Base-by-base conservation (phyloP, 2,888 invertebrate species). In the Onthophagus sagittarius region DNA sequence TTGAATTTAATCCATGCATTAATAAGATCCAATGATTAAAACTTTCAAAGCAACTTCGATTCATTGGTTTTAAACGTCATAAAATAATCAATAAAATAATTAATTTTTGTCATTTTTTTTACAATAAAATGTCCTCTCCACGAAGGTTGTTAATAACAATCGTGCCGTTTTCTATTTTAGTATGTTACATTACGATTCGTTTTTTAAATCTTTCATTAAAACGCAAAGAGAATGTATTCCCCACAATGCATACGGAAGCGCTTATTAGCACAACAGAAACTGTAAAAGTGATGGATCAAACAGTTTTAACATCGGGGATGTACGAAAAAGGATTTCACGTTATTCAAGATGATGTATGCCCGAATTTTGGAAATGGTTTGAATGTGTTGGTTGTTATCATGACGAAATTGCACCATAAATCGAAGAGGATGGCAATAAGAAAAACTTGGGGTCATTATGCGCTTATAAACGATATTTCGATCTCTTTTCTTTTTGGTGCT, bases 371-470 rank as follows among this genome's bases (percentile, higher is more conserved):
- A 67, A 23, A 67, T n/a, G 67, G 23, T 15, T 32, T 67, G 5
- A 15, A 67, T 6, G n/a, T 67, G n/a, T 23, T 67, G 32, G 67
- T 67, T 67, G 9, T 67, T 23, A 23, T 67, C 11, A 67, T 67
- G 67, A 9, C 67, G n/a, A 67, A 31, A 67, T 32, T 32, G 32
- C 32, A 31, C n/a, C 67, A 67, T 67, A 67, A 32, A 67, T 31
- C 15, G n/a, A 23, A 32, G 9, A 15, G 67, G 23, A 67, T 67
- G 67, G 13, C 15, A 15, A 67, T 67, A n/a, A 67, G 67, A 32
- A 67, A 67, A 23, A 67, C 67, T n/a, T 67, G 67, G 67, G 67
- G 67, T 5, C 67, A 67, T 31, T 67, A 67, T 23, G 67, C 23
- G 23, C 23, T 67, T 31, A 67, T 15, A 23, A 67, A 32, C 23